Evolutionary conservation across 2,888 invertebrate species (phyloP).

Genomic region (Sphaeridia pumilis): DNA sequence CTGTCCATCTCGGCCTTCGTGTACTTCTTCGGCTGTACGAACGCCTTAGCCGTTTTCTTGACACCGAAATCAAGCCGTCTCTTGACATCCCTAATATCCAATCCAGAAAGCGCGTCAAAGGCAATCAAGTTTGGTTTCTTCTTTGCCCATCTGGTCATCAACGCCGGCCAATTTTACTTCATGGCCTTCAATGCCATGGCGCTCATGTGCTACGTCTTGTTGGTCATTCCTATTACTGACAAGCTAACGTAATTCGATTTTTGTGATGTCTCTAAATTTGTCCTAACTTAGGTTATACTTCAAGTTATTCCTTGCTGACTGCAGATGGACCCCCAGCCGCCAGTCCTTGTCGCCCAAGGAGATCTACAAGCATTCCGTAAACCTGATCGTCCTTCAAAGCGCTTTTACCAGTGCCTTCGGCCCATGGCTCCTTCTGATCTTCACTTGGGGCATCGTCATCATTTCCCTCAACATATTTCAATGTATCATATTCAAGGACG

Average conservation of each 20-base stretch:
- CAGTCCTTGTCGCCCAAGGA: too few species aligned
- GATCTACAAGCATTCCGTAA: too few species aligned
- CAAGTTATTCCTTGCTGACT: too few species aligned
- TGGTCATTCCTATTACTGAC: neutral
- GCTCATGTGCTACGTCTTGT: neutral
- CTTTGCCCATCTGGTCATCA: neutral
- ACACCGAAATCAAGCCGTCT: neutral
- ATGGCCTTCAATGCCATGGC: neutral
- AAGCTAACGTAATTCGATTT: neutral
- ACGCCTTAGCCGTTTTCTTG: neutral
- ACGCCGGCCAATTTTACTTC: slow-evolving; percentile 1
- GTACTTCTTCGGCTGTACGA: neutral
- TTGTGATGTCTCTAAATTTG: too few species aligned
- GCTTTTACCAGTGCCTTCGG: neutral
- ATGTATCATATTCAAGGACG: neutral
- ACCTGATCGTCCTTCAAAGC: neutral
- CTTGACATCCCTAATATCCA: neutral
- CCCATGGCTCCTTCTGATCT: neutral
- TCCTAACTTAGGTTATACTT: too few species aligned
- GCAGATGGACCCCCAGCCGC: too few species aligned
- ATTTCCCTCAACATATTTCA: slow-evolving; percentile 3
- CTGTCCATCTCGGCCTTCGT: neutral
- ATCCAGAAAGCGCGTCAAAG: neutral
- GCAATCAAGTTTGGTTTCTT: neutral
- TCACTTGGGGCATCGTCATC: neutral